phyloP scores from a whole-genome alignment of 2,888 invertebrate genomes.

The Dinocampus coccinellae region DNA sequence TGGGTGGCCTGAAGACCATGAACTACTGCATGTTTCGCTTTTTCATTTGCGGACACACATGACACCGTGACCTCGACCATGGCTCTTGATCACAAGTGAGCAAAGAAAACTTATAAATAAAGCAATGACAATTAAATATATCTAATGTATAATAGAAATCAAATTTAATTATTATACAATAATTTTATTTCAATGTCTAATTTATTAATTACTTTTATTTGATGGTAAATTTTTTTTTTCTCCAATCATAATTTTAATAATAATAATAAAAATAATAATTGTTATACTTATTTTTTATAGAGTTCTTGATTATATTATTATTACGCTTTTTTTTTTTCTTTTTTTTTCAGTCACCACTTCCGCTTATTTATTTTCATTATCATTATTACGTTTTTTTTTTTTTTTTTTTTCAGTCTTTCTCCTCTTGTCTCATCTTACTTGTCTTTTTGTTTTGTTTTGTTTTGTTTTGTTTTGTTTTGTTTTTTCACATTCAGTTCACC shows the following conservation, averaged over 20 bases:
- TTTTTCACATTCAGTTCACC: background rate
- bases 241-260: too few relatives aligned
- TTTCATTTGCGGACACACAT: background rate
- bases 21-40: background rate
- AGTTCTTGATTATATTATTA: background rate
- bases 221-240: too few relatives aligned
- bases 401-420: too few relatives aligned
- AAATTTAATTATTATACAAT: too few relatives aligned
- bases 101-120: too few relatives aligned
- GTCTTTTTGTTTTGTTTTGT: background rate
- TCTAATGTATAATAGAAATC: too few relatives aligned
- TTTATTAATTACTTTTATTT: too few relatives aligned
- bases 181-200: too few relatives aligned
- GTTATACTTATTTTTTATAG: background rate
- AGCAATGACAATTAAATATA: too few relatives aligned
- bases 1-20: conserved; percentile 4
- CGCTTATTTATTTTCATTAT: background rate
- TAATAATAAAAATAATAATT: background rate
- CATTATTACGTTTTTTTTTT: background rate
- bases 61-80: too few relatives aligned
- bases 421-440: background rate
- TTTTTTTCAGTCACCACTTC: background rate
- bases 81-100: too few relatives aligned
- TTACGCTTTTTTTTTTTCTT: background rate
- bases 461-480: conserved; percentile 40